These are phyloP conservation scores for Eucidaris tribuloides DNA, from an alignment of 35 echinoderm and acorn worm species.

Conservation along the genomic window DNA sequence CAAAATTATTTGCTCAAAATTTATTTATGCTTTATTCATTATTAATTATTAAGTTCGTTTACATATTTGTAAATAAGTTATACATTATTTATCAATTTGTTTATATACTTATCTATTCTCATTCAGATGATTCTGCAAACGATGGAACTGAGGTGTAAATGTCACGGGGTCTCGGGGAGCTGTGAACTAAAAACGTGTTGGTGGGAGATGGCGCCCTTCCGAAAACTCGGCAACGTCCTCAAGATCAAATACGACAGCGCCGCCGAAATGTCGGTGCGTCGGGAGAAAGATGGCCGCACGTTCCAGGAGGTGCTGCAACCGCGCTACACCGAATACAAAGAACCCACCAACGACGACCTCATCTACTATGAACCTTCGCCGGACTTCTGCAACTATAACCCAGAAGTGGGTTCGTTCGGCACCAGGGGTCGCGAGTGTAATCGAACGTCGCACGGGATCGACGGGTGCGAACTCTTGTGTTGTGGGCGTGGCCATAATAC, in stretches of 20 bases:
- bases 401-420: conserved; percentile 71
- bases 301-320: conserved; percentile 46
- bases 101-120: too few species aligned
- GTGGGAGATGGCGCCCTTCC: conserved; percentile 84
- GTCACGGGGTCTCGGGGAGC: conserved; percentile 95
- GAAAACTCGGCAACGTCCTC: conserved; percentile 66
- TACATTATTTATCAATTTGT: too few species aligned
- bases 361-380: conserved; percentile 90
- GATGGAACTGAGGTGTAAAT: conserved; percentile 92
- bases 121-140: conserved; percentile 68
- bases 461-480: conserved; percentile 88
- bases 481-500: conserved; percentile 93
- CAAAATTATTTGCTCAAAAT: too few species aligned
- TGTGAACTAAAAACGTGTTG: conserved; percentile 96
- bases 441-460: conserved; percentile 69
- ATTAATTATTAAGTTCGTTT: too few species aligned
- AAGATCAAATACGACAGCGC: conserved; percentile 98
- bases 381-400: conserved; percentile 73
- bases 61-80: too few species aligned
- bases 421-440: conserved; percentile 79
- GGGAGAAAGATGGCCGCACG: conserved; percentile 13
- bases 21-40: too few species aligned
- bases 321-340: conserved; percentile 65
- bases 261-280: conserved; percentile 73
- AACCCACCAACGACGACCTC: conserved; percentile 69